Percentiles rank a stretch among this genome's conserved stretches.
phyloP scores from a whole-genome alignment of 2,888 invertebrate species.

The Drosophila fulvimacula region DNA sequence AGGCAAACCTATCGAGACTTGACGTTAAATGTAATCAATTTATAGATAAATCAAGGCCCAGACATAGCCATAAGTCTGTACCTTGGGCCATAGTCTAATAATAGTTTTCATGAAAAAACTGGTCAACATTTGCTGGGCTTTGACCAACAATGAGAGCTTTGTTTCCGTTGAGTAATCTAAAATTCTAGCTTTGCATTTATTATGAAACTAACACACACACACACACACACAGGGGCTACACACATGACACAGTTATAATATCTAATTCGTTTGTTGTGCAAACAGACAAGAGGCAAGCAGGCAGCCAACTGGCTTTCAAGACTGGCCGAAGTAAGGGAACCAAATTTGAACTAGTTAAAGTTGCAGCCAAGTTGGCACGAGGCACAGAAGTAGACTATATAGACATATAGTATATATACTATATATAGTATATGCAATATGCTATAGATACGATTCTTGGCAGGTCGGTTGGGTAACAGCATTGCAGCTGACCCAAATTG shows the following conservation, averaged over 20 bases:
- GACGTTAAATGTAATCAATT: background rate
- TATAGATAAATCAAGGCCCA: background rate
- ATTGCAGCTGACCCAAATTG: slow-evolving; percentile 57
- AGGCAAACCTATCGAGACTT: background rate
- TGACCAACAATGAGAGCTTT: background rate
- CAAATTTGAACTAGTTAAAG: slow-evolving; percentile 42
- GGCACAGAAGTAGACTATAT: background rate
- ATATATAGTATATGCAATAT: slow-evolving; percentile 14
- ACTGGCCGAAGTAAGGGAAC: slow-evolving; percentile 5
- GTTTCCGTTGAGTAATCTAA: slow-evolving; percentile 20
- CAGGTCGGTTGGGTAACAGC: slow-evolving; percentile 35
- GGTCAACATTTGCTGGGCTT: background rate
- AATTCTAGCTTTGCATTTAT: slow-evolving; percentile 16
- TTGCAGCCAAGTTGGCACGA: slow-evolving; percentile 34
- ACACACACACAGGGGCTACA: background rate
- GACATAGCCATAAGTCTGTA: background rate
- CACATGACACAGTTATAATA: slow-evolving; percentile 22
- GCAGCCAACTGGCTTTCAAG: slow-evolving; percentile 25
- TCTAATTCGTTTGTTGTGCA: slow-evolving; percentile 18
- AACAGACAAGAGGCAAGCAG: slow-evolving; percentile 10
- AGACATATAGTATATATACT: slow-evolving; percentile 1
- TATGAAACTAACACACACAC: slow-evolving; percentile 5
- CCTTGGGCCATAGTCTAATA: background rate
- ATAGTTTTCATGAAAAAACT: slow-evolving; percentile 3
- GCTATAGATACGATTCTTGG: slow-evolving; percentile 56